Percentiles rank a stretch among this genome's conserved stretches.
Evolutionary conservation across 2,888 invertebrate species (phyloP).

Genomic region (Campaea margaritaria): DNA sequence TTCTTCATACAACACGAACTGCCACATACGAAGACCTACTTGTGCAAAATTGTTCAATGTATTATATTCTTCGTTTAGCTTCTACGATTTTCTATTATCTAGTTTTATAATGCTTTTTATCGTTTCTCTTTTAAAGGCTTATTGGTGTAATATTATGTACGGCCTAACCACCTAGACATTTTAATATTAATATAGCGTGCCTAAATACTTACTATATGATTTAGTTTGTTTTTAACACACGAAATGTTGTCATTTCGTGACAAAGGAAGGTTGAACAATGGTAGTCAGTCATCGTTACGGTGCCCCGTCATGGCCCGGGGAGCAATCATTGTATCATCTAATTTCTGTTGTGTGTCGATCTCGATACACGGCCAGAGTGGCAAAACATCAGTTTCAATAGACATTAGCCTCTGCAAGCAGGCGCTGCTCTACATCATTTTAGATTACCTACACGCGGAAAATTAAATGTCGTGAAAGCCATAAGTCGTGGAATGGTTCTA

Average conservation of each 20-base stretch:
- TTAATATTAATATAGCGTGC: slow-evolving; percentile 11
- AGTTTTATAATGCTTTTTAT: slow-evolving; percentile 8
- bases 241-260: slow-evolving; percentile 20
- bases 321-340: slow-evolving; percentile 76
- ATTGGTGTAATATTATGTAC: background rate
- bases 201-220: background rate
- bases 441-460: background rate
- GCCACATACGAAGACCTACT: background rate
- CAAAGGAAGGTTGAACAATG: slow-evolving; percentile 66
- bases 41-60: background rate
- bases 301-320: slow-evolving; percentile 74
- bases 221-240: slow-evolving; percentile 8
- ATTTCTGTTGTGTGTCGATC: slow-evolving; percentile 71
- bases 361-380: slow-evolving; percentile 43
- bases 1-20: background rate
- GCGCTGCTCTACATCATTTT: slow-evolving; percentile 12
- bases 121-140: slow-evolving; percentile 6
- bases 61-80: background rate
- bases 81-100: background rate
- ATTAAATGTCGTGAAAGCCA: background rate
- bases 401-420: slow-evolving; percentile 29
- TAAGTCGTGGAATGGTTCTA: slow-evolving; percentile 6
- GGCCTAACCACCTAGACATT: slow-evolving; percentile 8
- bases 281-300: slow-evolving; percentile 62
- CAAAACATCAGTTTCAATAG: slow-evolving; percentile 57